Evolutionary conservation across 2,113 vertebrate genomes (phyloP).

Genomic region (Passerina amoena): DNA sequence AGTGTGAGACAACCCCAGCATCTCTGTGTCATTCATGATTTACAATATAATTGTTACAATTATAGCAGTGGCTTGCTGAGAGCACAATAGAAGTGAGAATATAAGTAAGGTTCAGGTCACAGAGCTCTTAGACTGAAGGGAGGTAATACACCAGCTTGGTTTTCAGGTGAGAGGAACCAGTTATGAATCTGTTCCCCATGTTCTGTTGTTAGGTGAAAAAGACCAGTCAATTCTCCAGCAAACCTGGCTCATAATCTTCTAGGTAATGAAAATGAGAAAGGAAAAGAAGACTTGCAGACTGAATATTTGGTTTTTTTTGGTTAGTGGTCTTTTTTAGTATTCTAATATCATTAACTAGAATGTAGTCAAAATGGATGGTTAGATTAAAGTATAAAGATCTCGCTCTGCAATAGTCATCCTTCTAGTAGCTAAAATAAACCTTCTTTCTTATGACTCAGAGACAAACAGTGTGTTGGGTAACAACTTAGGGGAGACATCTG

Average conservation of each 20-base stretch:
- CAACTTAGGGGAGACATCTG: not conserved
- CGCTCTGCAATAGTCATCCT: not conserved
- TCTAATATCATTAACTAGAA: not conserved
- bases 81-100: not conserved
- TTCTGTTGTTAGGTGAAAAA: not conserved
- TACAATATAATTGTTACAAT: not conserved
- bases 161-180: not conserved
- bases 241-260: not conserved
- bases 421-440: conserved; percentile 25
- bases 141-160: not conserved
- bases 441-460: not conserved
- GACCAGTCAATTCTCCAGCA: not conserved
- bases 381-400: not conserved
- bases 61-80: not conserved
- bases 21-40: not conserved
- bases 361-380: not conserved
- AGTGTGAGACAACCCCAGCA: not conserved
- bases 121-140: not conserved
- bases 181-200: not conserved
- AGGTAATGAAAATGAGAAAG: not conserved
- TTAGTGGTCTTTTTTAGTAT: not conserved
- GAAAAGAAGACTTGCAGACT: not conserved
- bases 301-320: not conserved
- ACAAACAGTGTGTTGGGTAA: not conserved
- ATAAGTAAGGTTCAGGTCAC: not conserved